Evolutionary conservation across 2,113 vertebrate species (phyloP), one percentile per base, ranked within the genome.

Genomic region (Sisor rabdophorus): DNA sequence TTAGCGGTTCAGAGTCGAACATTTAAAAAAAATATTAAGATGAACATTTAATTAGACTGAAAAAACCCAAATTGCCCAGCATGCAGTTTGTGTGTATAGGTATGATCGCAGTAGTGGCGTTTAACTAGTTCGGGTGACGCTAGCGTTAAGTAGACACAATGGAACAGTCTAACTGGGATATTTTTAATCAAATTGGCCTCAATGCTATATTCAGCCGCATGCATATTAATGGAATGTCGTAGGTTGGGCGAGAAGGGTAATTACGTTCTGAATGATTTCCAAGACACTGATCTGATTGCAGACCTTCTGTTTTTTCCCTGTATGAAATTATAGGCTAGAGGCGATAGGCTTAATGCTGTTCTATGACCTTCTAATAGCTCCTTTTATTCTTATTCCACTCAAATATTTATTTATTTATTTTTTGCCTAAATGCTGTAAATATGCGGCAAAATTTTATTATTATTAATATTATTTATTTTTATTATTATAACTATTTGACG

Each of bases 261-360:
- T 92, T 90, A 91, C 83, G 87, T 85, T 82, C 84, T 86, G 89
- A 90, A 88, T 86, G 86, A 92, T 90, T 90, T 86, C 83, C 87
- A 79, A 90, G 87, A 86, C 87, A 81, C 83, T 90, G 85, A 88
- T 89, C 88, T 92, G 90, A 90, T 88, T 88, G 87, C 89, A 83
- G 87, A 84, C 91, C 91, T 85, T 91, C 90, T 91, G 90, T 91
- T 90, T 87, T n/a, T 84, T 76, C 80, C 81, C 61, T 87, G 88
- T 87, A 88, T 84, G 80, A 84, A 87, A 87, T 88, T 84, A 86
- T 77, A 83, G 84, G 84, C 80, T 74, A 83, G 79, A 85, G 85
- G 78, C 79, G 48, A 79, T 79, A 67, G 71, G 73, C 73, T 54
- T 72, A 79, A 70, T 75, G 67, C 68, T 72, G 68, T 77, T 80